phyloP scores from a whole-genome alignment of 2,797 vertebrate genomes.

The Gambelia wislizenii region DNA sequence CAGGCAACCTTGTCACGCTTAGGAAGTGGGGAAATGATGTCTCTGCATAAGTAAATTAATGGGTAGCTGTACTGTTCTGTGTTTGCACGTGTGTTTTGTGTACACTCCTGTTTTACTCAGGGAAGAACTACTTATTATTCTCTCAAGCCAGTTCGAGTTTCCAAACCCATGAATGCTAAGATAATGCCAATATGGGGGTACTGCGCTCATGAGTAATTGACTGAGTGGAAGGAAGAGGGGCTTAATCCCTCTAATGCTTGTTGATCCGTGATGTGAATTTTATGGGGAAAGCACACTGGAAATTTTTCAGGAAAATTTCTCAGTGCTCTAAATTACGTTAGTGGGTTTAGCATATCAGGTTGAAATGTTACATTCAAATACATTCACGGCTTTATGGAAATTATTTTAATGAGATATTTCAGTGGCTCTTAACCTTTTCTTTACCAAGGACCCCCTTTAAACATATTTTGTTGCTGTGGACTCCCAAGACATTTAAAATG shows the following conservation, averaged over 20 bases:
- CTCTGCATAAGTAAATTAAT: neutral
- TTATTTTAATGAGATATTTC: too few species aligned
- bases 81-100: neutral
- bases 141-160: neutral
- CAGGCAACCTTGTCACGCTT: neutral
- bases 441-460: too few species aligned
- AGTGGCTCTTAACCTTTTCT: too few species aligned
- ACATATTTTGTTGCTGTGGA: too few species aligned
- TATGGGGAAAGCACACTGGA: too few species aligned
- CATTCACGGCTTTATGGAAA: too few species aligned
- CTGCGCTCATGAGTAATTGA: neutral
- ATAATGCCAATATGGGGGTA: neutral
- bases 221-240: neutral
- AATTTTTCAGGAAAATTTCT: too few species aligned
- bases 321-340: too few species aligned
- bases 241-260: neutral
- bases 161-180: neutral
- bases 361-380: too few species aligned
- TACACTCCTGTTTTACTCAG: neutral
- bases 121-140: neutral
- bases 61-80: neutral
- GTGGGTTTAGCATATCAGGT: too few species aligned
- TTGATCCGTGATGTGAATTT: neutral
- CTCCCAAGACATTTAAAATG: too few species aligned
- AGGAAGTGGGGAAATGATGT: neutral